These are phyloP conservation scores for Rhyzopertha dominica DNA, from an alignment of 1,140 invertebrate genomes.

Conservation along the genomic window DNA sequence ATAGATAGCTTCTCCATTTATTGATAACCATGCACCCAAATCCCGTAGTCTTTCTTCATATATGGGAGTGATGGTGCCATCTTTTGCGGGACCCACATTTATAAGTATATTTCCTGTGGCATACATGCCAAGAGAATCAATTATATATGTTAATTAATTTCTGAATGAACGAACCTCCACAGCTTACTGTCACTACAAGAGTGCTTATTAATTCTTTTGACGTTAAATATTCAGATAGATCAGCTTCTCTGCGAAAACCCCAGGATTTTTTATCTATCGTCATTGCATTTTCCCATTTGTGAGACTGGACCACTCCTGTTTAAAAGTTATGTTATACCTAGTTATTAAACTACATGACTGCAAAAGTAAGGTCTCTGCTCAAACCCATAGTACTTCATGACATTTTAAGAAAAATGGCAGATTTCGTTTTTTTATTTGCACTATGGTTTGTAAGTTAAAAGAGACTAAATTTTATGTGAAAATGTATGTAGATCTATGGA, in stretches of 20 bases:
- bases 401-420: no score
- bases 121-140: conserved; percentile 24
- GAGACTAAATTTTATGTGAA: not conserved
- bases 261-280: conserved; percentile 82
- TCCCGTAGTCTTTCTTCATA: conserved; percentile 78
- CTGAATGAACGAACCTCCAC: conserved; percentile 57
- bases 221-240: conserved; percentile 62
- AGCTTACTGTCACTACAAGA: conserved; percentile 73
- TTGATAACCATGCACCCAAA: conserved; percentile 69
- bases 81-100: conserved; percentile 83
- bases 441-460: no score
- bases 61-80: conserved; percentile 80
- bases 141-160: not conserved
- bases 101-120: conserved; percentile 69
- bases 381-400: no score
- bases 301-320: conserved; percentile 57
- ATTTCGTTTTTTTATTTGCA: no score
- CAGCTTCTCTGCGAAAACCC: conserved; percentile 74
- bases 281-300: conserved; percentile 89
- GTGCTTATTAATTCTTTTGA: conserved; percentile 64
- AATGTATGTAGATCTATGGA: no score
- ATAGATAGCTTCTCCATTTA: conserved; percentile 86
- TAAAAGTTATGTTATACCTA: not conserved
- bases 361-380: no score
- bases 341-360: no score